These are phyloP conservation scores for Caenorhabditis wallacei DNA, from an alignment of 2,888 invertebrate species.

Conservation along the genomic window DNA sequence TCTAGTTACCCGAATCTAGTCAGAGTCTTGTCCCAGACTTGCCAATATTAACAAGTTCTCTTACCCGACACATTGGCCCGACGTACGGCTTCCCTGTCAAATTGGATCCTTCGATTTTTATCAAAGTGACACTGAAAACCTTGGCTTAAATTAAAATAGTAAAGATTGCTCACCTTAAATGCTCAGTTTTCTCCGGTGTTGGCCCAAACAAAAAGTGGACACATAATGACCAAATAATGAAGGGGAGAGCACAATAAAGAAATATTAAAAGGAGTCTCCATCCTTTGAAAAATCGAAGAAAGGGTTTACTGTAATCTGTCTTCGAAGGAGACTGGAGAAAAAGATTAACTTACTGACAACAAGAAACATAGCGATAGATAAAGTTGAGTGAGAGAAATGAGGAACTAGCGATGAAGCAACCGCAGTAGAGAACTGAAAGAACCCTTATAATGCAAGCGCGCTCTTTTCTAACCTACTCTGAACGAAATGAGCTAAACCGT, in stretches of 20 bases:
- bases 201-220: constrained; percentile 29
- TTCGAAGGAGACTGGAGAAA: background rate
- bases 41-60: no score
- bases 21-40: no score
- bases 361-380: constrained; percentile 29
- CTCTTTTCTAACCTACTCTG: constrained; percentile 22
- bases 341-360: constrained; percentile 24
- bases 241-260: constrained; percentile 31
- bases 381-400: constrained; percentile 42
- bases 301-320: background rate
- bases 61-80: constrained; percentile 13
- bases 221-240: constrained; percentile 20
- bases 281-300: constrained; percentile 19
- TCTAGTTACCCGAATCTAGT: no score
- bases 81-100: constrained; percentile 27
- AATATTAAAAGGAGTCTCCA: constrained; percentile 16
- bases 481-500: background rate
- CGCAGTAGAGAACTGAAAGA: constrained; percentile 37
- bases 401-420: constrained; percentile 48
- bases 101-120: constrained; percentile 1
- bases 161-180: constrained; percentile 24
- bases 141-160: background rate
- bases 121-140: constrained; percentile 6
- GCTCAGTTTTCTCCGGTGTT: constrained; percentile 16
- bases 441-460: no score